Evolutionary conservation across 2,888 invertebrate genomes (phyloP).

Genomic region (Meliscaeva auricollis): DNA sequence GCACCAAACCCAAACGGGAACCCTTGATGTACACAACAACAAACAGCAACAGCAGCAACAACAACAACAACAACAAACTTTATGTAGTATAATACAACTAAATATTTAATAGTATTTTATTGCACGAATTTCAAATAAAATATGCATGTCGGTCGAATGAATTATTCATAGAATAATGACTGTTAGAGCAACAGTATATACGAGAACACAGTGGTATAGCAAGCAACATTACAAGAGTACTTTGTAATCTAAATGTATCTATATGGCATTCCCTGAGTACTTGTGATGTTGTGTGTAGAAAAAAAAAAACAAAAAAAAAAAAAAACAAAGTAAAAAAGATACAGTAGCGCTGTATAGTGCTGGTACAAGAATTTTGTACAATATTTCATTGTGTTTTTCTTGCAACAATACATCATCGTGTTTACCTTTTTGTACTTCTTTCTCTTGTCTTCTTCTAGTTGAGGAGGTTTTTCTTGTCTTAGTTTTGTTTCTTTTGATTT

Average conservation of each 20-base stretch:
- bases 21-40: constrained; percentile 32
- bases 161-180: constrained; percentile 83
- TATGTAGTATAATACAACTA: constrained; percentile 79
- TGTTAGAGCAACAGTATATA: constrained; percentile 72
- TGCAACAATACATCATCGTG: constrained; percentile 72
- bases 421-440: constrained; percentile 62
- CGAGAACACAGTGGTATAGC: constrained; percentile 28
- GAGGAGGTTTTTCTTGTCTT: constrained; percentile 20
- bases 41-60: background rate
- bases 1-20: constrained; percentile 10
- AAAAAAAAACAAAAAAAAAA: background rate
- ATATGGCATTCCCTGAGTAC: constrained; percentile 63
- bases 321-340: constrained; percentile 4
- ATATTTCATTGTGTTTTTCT: constrained; percentile 73
- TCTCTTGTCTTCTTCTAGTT: background rate
- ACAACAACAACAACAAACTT: constrained; percentile 40
- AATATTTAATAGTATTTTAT: constrained; percentile 84
- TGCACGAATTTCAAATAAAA: constrained; percentile 83
- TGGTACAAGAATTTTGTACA: constrained; percentile 52
- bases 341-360: constrained; percentile 39
- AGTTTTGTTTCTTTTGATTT: constrained; percentile 11
- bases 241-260: constrained; percentile 75
- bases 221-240: constrained; percentile 72
- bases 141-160: constrained; percentile 83
- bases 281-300: constrained; percentile 21